Evolutionary conservation across 2,113 vertebrate genomes (phyloP).

Genomic region (Neotoma lepida): DNA sequence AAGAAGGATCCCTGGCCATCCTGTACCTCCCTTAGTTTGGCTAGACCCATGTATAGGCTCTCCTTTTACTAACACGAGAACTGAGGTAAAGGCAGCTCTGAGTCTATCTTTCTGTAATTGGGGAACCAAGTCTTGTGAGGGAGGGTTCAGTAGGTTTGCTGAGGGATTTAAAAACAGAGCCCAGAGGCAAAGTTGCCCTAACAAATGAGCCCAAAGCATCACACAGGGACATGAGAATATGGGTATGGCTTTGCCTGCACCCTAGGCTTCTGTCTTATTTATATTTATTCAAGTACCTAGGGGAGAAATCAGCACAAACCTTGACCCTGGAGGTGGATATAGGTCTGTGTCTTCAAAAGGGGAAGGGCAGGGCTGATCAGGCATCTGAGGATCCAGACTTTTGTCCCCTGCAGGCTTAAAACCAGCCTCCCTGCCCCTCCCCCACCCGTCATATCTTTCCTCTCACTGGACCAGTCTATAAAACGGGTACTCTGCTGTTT

Average conservation of each 20-base stretch:
- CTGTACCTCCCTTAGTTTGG: not conserved
- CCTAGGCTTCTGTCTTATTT: not conserved
- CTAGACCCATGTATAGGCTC: not conserved
- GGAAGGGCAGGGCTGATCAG: not conserved
- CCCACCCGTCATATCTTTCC: fast-evolving
- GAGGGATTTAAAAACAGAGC: not conserved
- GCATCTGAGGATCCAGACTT: not conserved
- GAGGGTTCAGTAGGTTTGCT: not conserved
- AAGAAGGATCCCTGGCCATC: not conserved
- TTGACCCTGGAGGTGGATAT: not conserved
- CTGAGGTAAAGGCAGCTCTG: not conserved
- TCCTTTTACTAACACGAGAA: not conserved
- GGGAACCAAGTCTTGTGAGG: not conserved
- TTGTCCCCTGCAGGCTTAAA: not conserved
- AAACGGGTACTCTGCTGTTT: not conserved
- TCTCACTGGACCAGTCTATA: not conserved
- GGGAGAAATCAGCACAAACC: not conserved
- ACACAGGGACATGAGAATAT: not conserved
- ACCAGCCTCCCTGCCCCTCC: not conserved
- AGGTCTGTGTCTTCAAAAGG: not conserved
- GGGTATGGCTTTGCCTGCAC: not conserved
- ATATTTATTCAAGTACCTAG: too few relatives aligned
- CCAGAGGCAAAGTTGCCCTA: not conserved
- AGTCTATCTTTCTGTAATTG: not conserved
- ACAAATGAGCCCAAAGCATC: not conserved